These are phyloP conservation scores for Acropternis orthonyx DNA, from an alignment of 2,797 vertebrate genomes.

Conservation along the genomic window DNA sequence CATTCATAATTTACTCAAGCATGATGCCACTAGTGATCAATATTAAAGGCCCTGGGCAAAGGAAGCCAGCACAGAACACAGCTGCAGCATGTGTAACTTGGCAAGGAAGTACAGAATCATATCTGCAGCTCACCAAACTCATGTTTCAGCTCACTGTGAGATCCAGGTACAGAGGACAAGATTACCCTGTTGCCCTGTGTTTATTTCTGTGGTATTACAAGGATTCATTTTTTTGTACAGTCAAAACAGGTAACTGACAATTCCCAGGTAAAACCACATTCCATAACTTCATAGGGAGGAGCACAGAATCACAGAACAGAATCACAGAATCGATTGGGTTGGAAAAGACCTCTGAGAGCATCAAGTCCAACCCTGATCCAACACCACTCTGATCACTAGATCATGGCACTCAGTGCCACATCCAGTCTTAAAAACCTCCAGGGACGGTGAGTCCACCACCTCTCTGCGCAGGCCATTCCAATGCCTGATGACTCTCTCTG, in stretches of 20 bases:
- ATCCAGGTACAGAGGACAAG: not conserved
- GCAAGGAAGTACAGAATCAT: not conserved
- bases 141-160: accelerated
- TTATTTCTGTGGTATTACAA: not conserved
- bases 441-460: too few species aligned
- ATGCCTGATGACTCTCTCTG: too few species aligned
- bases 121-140: not conserved
- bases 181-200: not conserved
- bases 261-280: not conserved
- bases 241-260: not conserved
- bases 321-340: too few species aligned
- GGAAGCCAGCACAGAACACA: not conserved
- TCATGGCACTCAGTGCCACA: too few species aligned
- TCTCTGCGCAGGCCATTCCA: too few species aligned
- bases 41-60: not conserved
- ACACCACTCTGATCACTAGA: too few species aligned
- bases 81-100: not conserved
- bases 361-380: too few species aligned
- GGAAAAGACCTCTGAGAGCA: too few species aligned
- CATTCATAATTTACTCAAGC: conserved; percentile 12
- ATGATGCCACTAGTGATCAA: not conserved
- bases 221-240: not conserved
- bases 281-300: not conserved
- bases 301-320: too few species aligned
- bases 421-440: too few species aligned